Evolutionary conservation across 1,140 invertebrate species (phyloP).

Genomic region (Saccostrea echinata): DNA sequence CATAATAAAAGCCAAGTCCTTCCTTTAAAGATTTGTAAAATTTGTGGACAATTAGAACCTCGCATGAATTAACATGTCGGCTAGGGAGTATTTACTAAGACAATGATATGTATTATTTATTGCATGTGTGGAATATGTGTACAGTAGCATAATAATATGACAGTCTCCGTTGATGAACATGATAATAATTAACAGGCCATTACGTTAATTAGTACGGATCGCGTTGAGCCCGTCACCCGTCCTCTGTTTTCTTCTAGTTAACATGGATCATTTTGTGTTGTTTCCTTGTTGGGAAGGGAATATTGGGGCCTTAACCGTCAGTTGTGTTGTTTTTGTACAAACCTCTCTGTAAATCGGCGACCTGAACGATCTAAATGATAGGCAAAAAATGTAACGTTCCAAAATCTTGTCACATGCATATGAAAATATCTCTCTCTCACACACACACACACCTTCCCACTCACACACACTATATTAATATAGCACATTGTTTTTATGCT

Average conservation of each 20-base stretch:
- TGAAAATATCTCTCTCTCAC: too few species aligned
- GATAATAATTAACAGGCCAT: slow-evolving; percentile 34
- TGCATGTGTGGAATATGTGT: neutral
- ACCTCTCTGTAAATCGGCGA: neutral
- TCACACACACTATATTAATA: too few species aligned
- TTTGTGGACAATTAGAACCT: neutral
- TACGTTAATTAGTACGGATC: slow-evolving; percentile 29
- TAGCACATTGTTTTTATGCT: too few species aligned
- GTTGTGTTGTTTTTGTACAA: neutral
- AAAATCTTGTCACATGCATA: neutral
- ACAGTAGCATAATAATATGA: neutral
- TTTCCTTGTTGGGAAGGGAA: slow-evolving; percentile 3
- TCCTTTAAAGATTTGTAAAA: neutral
- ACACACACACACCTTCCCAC: too few species aligned
- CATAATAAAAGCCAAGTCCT: neutral
- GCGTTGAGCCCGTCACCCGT: slow-evolving; percentile 15
- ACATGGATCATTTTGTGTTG: neutral
- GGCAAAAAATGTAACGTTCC: neutral
- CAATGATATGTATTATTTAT: slow-evolving; percentile 14
- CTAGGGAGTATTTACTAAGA: neutral
- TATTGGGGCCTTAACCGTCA: slow-evolving; percentile 3
- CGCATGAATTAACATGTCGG: neutral
- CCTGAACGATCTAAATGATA: neutral
- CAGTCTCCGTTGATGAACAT: slow-evolving; percentile 29
- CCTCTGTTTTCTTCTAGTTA: neutral